A percentile compares a stretch with the other conserved stretches of the same genome.
Evolutionary conservation across 64 coral and sea anemone genomes (phyloP).

Genomic region (Montipora sp.): DNA sequence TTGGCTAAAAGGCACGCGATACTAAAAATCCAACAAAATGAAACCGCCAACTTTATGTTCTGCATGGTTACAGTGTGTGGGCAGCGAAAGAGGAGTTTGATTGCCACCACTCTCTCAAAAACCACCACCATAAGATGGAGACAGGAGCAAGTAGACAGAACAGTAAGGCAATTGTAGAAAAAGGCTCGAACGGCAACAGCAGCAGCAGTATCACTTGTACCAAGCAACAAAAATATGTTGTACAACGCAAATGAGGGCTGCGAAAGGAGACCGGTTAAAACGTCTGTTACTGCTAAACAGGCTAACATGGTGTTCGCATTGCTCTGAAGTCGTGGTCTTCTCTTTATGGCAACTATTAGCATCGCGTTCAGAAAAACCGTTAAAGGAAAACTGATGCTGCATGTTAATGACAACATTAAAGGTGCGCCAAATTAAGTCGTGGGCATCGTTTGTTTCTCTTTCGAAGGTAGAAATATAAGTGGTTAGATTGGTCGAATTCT

Average conservation of each 20-base stretch:
- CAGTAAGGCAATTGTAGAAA: background rate
- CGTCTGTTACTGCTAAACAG: conserved; percentile 8
- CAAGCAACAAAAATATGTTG: background rate
- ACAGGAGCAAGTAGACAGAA: background rate
- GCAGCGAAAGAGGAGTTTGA: background rate
- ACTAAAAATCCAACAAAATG: background rate
- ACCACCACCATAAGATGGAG: background rate
- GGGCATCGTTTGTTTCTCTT: no score
- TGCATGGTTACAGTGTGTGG: background rate
- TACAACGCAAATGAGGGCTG: background rate
- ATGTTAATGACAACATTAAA: background rate
- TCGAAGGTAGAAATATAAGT: no score
- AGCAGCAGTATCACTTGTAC: background rate
- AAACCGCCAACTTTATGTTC: background rate
- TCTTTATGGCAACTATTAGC: background rate
- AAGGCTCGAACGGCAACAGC: background rate
- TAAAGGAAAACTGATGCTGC: background rate
- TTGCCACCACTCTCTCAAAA: background rate
- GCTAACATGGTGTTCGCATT: background rate
- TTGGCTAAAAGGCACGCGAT: background rate
- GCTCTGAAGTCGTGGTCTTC: conserved; percentile 3
- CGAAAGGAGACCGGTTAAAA: background rate
- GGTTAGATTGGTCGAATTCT: no score
- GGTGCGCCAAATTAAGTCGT: no score
- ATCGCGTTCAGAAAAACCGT: background rate